Conservation (phyloP, 2,888 invertebrate genomes). For the Dorcus hopei region DNA sequence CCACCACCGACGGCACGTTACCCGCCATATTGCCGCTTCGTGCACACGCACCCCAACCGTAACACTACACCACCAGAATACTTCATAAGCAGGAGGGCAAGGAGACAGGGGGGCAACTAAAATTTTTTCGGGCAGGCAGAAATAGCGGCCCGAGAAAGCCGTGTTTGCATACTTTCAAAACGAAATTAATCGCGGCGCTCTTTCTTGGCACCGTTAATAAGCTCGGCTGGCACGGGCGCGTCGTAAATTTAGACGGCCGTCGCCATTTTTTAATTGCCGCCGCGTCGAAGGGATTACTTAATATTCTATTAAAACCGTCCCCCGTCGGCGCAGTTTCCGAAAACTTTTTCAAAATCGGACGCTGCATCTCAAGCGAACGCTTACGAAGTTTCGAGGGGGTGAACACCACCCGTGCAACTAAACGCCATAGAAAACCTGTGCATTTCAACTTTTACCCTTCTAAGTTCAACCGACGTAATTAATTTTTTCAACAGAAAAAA, state of each 20-base stretch:
- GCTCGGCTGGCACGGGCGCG: not conserved
- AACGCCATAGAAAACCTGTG: too few species aligned
- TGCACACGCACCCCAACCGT: constrained; percentile 14
- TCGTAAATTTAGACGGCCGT: not conserved
- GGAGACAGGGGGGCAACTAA: too few species aligned
- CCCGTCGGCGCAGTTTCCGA: too few species aligned
- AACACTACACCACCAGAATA: constrained; percentile 18
- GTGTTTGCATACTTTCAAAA: not conserved
- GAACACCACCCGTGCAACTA: too few species aligned
- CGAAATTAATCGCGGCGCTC: not conserved
- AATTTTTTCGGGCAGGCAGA: too few species aligned
- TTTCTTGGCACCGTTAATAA: not conserved
- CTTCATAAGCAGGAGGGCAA: constrained; percentile 3
- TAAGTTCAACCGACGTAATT: too few species aligned
- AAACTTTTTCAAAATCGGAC: too few species aligned
- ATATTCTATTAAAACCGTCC: not conserved
- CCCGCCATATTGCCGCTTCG: constrained; percentile 13
- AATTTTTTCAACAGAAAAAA: too few species aligned
- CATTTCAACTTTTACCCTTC: too few species aligned
- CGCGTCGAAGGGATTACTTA: not conserved
- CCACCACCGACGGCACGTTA: too few species aligned
- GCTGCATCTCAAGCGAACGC: too few species aligned
- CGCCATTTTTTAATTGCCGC: not conserved
- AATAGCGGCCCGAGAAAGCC: not conserved
- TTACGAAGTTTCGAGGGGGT: too few species aligned